These are phyloP conservation scores for Limnodromus scolopaceus DNA, from an alignment of 2,797 vertebrate species.

Conservation along the genomic window DNA sequence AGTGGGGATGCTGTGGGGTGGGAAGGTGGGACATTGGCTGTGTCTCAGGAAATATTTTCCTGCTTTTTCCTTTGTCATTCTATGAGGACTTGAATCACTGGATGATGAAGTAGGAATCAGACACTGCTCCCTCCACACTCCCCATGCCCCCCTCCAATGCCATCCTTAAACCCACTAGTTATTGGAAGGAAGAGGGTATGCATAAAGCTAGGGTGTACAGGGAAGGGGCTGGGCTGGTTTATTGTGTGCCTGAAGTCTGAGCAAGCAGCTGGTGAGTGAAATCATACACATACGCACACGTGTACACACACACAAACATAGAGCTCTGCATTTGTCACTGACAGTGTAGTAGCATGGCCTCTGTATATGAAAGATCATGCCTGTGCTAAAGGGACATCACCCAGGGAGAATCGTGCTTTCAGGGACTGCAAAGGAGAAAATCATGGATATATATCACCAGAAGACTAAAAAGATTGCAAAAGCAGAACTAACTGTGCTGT, in stretches of 20 bases:
- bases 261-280: neutral
- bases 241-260: neutral
- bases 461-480: neutral
- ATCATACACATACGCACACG: fast-evolving
- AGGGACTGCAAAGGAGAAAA: neutral
- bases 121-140: too few relatives aligned
- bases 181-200: neutral
- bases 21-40: neutral
- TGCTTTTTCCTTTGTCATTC: neutral
- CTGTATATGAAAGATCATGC: neutral
- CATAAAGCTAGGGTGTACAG: neutral
- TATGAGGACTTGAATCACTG: neutral
- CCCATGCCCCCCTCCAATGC: neutral
- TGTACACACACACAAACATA: neutral
- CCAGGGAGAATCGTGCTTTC: neutral
- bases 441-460: neutral
- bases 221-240: neutral
- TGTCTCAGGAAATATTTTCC: neutral
- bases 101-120: neutral
- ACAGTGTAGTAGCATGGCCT: neutral
- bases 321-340: neutral
- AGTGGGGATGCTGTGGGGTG: fast-evolving
- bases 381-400: neutral
- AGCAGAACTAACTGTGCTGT: neutral
- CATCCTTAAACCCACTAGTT: neutral